These are phyloP conservation scores for Kryptopterus vitreolus DNA, from an alignment of 2,797 vertebrate species.

Conservation along the genomic window DNA sequence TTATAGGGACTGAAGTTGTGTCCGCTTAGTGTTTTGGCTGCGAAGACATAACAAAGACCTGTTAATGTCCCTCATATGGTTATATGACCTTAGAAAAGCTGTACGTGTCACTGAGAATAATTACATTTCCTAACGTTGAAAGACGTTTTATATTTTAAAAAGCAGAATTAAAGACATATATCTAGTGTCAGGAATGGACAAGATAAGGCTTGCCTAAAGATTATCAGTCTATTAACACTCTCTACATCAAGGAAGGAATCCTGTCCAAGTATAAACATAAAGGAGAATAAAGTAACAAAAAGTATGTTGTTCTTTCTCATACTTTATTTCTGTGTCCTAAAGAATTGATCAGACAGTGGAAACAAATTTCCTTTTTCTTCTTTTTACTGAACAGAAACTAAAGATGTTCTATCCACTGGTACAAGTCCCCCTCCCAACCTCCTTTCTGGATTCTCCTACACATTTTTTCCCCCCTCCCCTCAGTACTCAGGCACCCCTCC, in stretches of 20 bases:
- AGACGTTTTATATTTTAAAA: background rate
- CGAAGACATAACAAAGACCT: background rate
- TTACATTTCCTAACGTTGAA: background rate
- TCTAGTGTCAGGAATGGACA: background rate
- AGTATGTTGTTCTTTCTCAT: background rate
- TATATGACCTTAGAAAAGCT: background rate
- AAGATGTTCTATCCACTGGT: conserved; percentile 36
- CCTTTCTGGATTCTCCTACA: conserved; percentile 49
- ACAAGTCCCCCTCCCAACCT: conserved; percentile 59
- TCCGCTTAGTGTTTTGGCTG: background rate
- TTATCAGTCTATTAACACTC: background rate
- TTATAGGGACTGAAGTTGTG: background rate
- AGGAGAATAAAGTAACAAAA: background rate
- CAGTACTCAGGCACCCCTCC: conserved; percentile 63
- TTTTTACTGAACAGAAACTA: conserved; percentile 35
- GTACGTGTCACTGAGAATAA: background rate
- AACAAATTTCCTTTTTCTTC: conserved; percentile 30
- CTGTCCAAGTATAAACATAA: background rate
- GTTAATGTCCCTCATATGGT: background rate
- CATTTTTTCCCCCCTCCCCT: conserved; percentile 60
- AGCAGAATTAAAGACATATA: background rate
- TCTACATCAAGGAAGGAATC: background rate
- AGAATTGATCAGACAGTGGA: background rate
- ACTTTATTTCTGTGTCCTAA: background rate
- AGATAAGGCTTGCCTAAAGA: background rate